A percentile compares a stretch with the other conserved stretches of the same genome.
These are phyloP conservation scores for Orchestia grillus DNA, from an alignment of 1,140 invertebrate species.

Conservation along the genomic window DNA sequence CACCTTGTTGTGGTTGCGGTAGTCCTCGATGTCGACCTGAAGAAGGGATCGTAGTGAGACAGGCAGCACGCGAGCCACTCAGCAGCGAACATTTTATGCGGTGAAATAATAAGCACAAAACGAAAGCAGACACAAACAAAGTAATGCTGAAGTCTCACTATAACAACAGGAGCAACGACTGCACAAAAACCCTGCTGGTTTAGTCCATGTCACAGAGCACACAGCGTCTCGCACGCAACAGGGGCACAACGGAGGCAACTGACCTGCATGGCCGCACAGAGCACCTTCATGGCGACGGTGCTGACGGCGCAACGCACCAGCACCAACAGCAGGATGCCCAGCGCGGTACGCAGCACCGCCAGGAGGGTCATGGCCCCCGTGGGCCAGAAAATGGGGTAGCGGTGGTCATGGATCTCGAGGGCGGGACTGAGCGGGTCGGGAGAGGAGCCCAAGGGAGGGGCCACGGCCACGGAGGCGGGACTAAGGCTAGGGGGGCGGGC, in stretches of 20 bases:
- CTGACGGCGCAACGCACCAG: constrained; percentile 80
- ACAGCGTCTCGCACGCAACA: background rate
- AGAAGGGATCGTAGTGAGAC: too few species aligned
- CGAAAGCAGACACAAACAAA: too few species aligned
- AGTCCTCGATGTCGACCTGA: constrained; percentile 22
- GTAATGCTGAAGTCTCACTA: too few species aligned
- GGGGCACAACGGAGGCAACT: constrained; percentile 71
- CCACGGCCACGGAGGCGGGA: constrained; percentile 77
- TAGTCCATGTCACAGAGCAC: too few species aligned
- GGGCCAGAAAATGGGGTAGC: constrained; percentile 79
- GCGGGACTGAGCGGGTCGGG: constrained; percentile 75
- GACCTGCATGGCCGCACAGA: constrained; percentile 79
- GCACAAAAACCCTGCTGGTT: too few species aligned
- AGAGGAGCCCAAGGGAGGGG: constrained; percentile 73
- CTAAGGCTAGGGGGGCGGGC: constrained; percentile 73
- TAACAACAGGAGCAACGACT: too few species aligned
- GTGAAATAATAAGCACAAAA: too few species aligned
- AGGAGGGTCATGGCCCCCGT: constrained; percentile 79
- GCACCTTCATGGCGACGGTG: constrained; percentile 77
- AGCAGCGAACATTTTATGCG: too few species aligned
- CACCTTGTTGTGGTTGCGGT: constrained; percentile 9
- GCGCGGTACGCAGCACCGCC: constrained; percentile 78
- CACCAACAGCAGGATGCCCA: constrained; percentile 82
- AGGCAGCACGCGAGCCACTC: too few species aligned
- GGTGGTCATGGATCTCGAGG: background rate